Base-by-base conservation (phyloP, 1,140 invertebrate species). In the Calycopis cecrops region DNA sequence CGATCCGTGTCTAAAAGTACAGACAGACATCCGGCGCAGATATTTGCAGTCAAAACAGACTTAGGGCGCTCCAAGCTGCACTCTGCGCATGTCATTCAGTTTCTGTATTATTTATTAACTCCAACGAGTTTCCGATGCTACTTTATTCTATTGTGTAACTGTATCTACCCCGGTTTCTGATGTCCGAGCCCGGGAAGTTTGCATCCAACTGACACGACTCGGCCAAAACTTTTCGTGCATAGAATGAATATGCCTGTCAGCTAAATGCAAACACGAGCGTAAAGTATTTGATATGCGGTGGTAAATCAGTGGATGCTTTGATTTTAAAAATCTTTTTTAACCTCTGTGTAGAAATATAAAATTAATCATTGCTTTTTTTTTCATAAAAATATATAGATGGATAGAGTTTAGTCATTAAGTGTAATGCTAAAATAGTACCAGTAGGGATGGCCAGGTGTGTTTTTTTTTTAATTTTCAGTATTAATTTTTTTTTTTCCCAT, bases 101-200 rank as follows among this genome's bases (percentile, higher is more conserved):
- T 78, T 71, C 73, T 79, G 71, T 84, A 85, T 85, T 85, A 87
- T 87, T 85, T 87, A 87, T 85, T 87, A 85, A 84, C 79, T 82
- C 74, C 78, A 80, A 86, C 83, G 70, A 85, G 83, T 74, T 79
- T 86, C 79, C 79, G 79, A 86, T 86, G 78, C 77, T 86, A 78
- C 80, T 86, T 83, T 86, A 84, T 86, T 80, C 80, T 67, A 86
- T 85, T 86, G 83, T 85, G 74, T 64, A 80, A 76, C 73, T 79
- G 73, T 73, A 83, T 71, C 72, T 63, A 68, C 72, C 63, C 62
- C 67, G 71, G 71, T 66, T 74, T 69, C 76, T 81, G 73, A 78
- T 81, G 80, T 83, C 79, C 79, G 73, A 77, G 69, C 60, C 59
- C 60, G 65, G 69, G 73, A 84, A 73, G 72, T 84, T 78, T 62